Percentiles rank a stretch among this genome's conserved stretches.
Conservation (phyloP, 2,888 invertebrate species). For the Eurytoma adleriae region DNA sequence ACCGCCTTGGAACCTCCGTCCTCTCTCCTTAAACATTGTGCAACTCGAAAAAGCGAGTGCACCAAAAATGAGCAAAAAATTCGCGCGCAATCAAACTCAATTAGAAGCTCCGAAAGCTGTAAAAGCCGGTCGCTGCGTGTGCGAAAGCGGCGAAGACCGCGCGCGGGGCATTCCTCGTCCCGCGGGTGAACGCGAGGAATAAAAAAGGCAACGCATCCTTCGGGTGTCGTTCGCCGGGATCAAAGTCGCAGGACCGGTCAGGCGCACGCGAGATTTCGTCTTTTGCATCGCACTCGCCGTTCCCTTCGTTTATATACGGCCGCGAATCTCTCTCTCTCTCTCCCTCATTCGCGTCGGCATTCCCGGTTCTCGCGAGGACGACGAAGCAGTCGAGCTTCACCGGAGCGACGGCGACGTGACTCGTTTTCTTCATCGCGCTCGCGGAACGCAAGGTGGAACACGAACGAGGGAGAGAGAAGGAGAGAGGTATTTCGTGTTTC, state of each 20-base stretch:
- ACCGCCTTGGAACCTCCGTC: not conserved
- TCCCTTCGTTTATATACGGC: slow-evolving; percentile 43
- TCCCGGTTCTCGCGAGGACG: slow-evolving; percentile 13
- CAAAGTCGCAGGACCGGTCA: slow-evolving; percentile 43
- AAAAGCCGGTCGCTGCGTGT: not conserved
- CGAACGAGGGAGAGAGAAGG: not conserved
- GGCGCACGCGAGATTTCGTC: slow-evolving; percentile 8
- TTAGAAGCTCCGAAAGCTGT: slow-evolving; percentile 20
- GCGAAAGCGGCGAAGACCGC: not conserved
- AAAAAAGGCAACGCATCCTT: not conserved
- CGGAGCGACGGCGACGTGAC: slow-evolving; percentile 51
- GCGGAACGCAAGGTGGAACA: not conserved
- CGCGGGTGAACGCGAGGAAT: not conserved
- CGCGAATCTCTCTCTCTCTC: not conserved
- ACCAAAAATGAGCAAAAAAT: slow-evolving; percentile 12
- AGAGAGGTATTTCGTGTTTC: slow-evolving; percentile 41
- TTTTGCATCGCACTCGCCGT: slow-evolving; percentile 10
- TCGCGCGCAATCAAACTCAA: slow-evolving; percentile 22
- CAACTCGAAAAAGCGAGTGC: not conserved
- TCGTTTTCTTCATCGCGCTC: slow-evolving; percentile 43
- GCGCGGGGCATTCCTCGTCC: not conserved
- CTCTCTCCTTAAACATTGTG: not conserved
- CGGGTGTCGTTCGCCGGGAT: not conserved
- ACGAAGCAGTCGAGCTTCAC: slow-evolving; percentile 17
- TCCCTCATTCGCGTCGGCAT: not conserved